phyloP scores from a whole-genome alignment of 2,888 invertebrate species.

The Aethes cnicana region DNA sequence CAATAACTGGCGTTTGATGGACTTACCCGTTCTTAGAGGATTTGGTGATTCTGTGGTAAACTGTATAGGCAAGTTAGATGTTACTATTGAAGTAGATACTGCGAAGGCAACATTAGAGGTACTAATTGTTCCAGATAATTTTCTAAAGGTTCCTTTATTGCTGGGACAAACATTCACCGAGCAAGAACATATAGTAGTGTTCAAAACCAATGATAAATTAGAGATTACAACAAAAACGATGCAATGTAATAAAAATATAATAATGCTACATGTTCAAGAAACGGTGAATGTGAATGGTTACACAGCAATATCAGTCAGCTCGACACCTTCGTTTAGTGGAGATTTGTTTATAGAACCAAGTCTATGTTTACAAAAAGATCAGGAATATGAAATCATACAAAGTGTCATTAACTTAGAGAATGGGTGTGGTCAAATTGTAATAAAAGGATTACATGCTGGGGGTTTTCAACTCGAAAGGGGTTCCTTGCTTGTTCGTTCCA shows the following conservation, averaged over 20 bases:
- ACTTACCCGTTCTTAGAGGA: slow-evolving; percentile 27
- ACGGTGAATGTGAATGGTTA: too few species aligned
- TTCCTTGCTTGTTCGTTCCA: not conserved
- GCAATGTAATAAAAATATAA: too few species aligned
- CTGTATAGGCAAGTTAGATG: slow-evolving; percentile 1
- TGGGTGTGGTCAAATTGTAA: not conserved
- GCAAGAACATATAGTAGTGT: not conserved
- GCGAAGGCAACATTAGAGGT: not conserved
- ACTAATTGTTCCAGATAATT: slow-evolving; percentile 5
- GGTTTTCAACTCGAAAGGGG: not conserved
- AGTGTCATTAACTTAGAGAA: not conserved
- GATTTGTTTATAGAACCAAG: not conserved
- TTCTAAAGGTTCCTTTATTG: slow-evolving; percentile 1
- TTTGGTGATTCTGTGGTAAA: slow-evolving; percentile 24
- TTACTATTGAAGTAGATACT: slow-evolving; percentile 8
- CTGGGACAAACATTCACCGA: slow-evolving; percentile 17
- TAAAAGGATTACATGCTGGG: not conserved
- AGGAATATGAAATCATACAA: slow-evolving; percentile 1
- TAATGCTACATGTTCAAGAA: too few species aligned
- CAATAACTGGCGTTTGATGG: not conserved
- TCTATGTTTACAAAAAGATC: not conserved
- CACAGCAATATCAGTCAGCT: not conserved
- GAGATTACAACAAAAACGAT: not conserved
- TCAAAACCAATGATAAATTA: not conserved
- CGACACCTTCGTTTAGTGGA: not conserved